Evolutionary conservation across 2,888 invertebrate genomes (phyloP).

Genomic region (Drosophila mimetica): DNA sequence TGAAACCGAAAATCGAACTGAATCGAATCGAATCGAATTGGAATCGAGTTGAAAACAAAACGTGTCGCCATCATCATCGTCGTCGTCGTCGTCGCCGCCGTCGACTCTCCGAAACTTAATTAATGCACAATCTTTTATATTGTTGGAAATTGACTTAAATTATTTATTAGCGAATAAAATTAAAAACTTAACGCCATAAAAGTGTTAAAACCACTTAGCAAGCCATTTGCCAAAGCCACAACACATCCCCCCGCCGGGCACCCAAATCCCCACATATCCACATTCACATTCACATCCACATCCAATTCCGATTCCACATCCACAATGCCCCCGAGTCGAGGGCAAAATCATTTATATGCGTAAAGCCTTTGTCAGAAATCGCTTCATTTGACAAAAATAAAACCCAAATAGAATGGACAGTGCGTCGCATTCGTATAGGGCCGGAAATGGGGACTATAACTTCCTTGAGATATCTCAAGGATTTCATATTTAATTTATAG

Average conservation of each 20-base stretch:
- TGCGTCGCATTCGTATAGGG: constrained; percentile 8
- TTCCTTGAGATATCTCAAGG: too few species aligned
- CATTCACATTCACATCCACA: constrained; percentile 2
- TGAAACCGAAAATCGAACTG: constrained; percentile 53
- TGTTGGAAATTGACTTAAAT: constrained; percentile 76
- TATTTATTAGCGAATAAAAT: constrained; percentile 80
- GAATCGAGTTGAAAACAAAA: constrained; percentile 60
- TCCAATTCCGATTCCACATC: constrained; percentile 11
- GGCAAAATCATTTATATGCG: constrained; percentile 49
- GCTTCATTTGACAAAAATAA: constrained; percentile 47
- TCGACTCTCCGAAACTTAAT: constrained; percentile 55
- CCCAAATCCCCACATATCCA: not conserved
- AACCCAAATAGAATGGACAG: constrained; percentile 19
- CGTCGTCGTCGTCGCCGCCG: constrained; percentile 11
- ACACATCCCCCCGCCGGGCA: not conserved
- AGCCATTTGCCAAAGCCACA: constrained; percentile 66
- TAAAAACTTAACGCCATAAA: constrained; percentile 82
- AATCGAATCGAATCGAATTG: constrained; percentile 45
- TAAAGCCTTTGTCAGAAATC: constrained; percentile 49
- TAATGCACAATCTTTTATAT: constrained; percentile 72
- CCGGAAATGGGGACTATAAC: too few species aligned
- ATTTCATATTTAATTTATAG: too few species aligned
- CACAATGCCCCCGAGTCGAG: constrained; percentile 39
- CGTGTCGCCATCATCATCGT: constrained; percentile 43
- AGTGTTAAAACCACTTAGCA: constrained; percentile 82